Evolutionary conservation across 2,797 vertebrate genomes (phyloP), one percentile per base, ranked within the genome.

Genomic region (Myiotriccus ornatus): DNA sequence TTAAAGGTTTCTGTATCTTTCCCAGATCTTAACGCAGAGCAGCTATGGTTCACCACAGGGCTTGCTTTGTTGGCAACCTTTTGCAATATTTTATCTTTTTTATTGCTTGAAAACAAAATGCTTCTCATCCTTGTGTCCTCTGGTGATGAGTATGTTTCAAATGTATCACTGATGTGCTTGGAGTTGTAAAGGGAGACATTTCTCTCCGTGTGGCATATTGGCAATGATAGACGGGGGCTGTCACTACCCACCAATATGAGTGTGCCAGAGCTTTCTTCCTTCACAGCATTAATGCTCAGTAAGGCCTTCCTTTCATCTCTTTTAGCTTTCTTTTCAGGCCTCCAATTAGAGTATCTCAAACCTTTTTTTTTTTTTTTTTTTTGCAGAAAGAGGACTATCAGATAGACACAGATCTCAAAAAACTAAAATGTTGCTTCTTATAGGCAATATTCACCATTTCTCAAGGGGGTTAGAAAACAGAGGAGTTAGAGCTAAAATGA

Each of bases 161-260:
- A 80, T 30, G 34, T 49, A 56, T 34, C 9, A 3, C n/a, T 50
- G 62, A 28, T 0, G 0, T 1, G 0, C 64, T 52, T 8, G 3
- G 70, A 56, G 56, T 59, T 63, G 25, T 79, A 76, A 85, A 4
- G 2, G 80, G 65, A 65, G 39, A 65, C 34, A 12, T 69, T 84
- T 95, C 53, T 64, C 34, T 84, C 65, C 39, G 25, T 11, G 1
- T 22, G 69, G 37, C 11, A 8, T 28, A 27, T 76, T 77, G 52
- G 60, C 18, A 7, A 62, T 91, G 56, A 77, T 55, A 80, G 65
- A 60, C 32, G 59, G 18, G 49, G 62, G 11, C 22, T 17, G 7
- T 68, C 43, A 64, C 49, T 70, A 47, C 57, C 46, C 75, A 23
- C 73, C 25, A 80, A 47, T 7, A 6, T 0, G 2, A 86, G 14